phyloP scores from a whole-genome alignment of 2,888 invertebrate genomes.

The Protodeltote pygarga region DNA sequence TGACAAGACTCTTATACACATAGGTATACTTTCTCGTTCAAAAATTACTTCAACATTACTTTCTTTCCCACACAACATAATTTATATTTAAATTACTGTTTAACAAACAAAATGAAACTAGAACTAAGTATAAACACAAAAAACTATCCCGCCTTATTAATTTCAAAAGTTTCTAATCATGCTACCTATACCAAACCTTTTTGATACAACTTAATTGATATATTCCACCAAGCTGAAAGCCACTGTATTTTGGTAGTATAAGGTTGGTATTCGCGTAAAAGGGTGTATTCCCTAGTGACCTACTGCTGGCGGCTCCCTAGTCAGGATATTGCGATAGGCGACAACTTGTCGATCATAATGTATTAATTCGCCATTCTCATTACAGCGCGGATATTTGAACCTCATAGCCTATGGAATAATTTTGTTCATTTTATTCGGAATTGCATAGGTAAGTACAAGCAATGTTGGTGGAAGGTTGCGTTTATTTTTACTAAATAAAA shows the following conservation, averaged over 20 bases:
- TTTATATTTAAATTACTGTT: slow-evolving; percentile 42
- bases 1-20: too few relatives aligned
- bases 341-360: slow-evolving; percentile 38
- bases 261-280: slow-evolving; percentile 16
- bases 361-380: slow-evolving; percentile 52
- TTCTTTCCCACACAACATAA: slow-evolving; percentile 14
- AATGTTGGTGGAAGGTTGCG: not conserved
- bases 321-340: slow-evolving; percentile 56
- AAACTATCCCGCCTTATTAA: slow-evolving; percentile 36
- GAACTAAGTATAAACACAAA: slow-evolving; percentile 22
- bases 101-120: slow-evolving; percentile 16
- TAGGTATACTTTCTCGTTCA: not conserved
- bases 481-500: too few relatives aligned
- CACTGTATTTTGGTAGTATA: not conserved
- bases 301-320: slow-evolving; percentile 39
- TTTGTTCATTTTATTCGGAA: not conserved
- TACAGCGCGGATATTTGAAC: slow-evolving; percentile 51
- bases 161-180: slow-evolving; percentile 43
- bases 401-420: slow-evolving; percentile 22
- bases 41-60: not conserved
- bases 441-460: not conserved
- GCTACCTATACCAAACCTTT: slow-evolving; percentile 30
- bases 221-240: not conserved
- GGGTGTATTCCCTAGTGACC: slow-evolving; percentile 36
- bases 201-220: slow-evolving; percentile 37